Evolutionary conservation across 2,113 vertebrate species (phyloP), one percentile per base, ranked within the genome.

Genomic region (Lophotis ruficrista): DNA sequence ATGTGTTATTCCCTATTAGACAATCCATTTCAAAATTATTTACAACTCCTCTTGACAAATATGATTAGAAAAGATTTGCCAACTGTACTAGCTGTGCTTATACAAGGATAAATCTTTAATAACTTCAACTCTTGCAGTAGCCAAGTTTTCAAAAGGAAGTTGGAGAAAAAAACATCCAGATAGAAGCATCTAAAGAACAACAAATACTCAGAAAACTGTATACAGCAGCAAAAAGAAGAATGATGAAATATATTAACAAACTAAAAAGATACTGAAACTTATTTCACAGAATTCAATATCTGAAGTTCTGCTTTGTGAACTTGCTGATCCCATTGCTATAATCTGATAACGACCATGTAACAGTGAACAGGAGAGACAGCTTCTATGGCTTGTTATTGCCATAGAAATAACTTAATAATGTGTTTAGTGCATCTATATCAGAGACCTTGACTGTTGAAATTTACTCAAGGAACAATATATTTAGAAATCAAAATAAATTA

Each of bases 11-110:
- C 75, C 31, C 53, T 85, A 43, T 83, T 83, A 91, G 48, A 37
- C 35, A 90, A 89, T 37, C 18, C 20, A 81, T 83, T 85, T 88
- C 47, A 87, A 86, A 89, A 93, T 94, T 88, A 87, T 95, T 97
- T 94, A 94, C 84, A 90, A 41, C 13, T 13, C 10, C 7, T 43
- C 28, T 41, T 45, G 89, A 73, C 35, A 96, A 80, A 95, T 66
- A 94, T 35, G 47, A 94, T 94, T 89, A 86, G 51, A 90, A 94
- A 87, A 91, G 33, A 79, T 88, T 61, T 93, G 62, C 64, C 68
- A 91, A 64, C 47, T 83, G 51, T 58, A 83, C 73, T 73, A 83
- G 50, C 71, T 95, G 78, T 48, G 68, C 47, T 88, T 58, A 87
- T 68, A 68, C 38, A 61, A 45, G 27, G 48, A 81, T 62, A 83